Base-by-base conservation (phyloP, 2,888 invertebrate species). In the Carabus problematicus region DNA sequence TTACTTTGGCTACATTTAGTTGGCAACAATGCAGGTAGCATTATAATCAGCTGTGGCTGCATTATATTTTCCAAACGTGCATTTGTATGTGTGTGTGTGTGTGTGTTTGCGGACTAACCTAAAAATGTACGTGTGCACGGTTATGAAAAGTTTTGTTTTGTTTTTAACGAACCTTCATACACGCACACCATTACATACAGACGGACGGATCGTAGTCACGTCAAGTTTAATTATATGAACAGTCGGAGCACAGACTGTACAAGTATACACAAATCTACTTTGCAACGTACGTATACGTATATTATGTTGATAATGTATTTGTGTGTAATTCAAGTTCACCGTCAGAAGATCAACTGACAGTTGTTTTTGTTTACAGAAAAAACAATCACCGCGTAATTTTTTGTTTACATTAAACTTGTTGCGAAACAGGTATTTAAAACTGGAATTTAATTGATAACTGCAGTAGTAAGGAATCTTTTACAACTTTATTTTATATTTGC, bases 11-110 rank as follows among this genome's bases (percentile, higher is more conserved):
- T 42, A 45, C 47, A 56, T 61, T 61, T 12, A 1, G 60, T 47
- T 49, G 47, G 61, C 61, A 61, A 61, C 61, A 61, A 61, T 61
- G 61, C 61, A 61, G 61, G 61, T 61, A 61, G 61, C 61, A 61
- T 61, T 61, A 61, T 61, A 61, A 61, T 61, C 61, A 61, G 39
- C 43, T 14, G 61, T 61, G n/a, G n/a, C n/a, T n/a, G 47, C 47
- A 61, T 61, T 61, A 45, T 47, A 45, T 45, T 61, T 42, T 47
- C 61, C 47, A 40, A 49, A 29, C 19, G 56, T 61, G 45, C 29
- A 39, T 61, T 61, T 61, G 60, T 60, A 18, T 16, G 60, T 29
- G 39, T 4, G 56, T 61, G 45, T 40, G 12, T 61, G 45, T 61
- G 60, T 60, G 43, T 16, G 60, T 29, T 11, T 4, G 18, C 7